Conservation (phyloP, 1,140 invertebrate species). For the Atta cephalotes region DNA sequence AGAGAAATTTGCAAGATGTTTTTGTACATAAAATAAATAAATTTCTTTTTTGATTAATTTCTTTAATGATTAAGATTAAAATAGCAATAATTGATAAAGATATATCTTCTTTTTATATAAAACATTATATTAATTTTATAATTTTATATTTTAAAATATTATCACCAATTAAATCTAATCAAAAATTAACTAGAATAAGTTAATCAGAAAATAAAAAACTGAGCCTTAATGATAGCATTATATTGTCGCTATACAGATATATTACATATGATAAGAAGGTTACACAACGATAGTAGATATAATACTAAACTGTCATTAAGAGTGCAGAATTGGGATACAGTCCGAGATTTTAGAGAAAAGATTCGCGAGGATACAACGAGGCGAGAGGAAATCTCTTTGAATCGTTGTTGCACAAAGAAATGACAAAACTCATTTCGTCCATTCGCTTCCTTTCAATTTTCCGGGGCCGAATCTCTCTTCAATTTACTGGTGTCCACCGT, state of each 20-base stretch:
- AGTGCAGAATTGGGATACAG: too few species aligned
- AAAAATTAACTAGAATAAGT: too few species aligned
- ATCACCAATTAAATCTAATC: too few species aligned
- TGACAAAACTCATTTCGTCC: conserved; percentile 55
- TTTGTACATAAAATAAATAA: neutral
- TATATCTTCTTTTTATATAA: neutral
- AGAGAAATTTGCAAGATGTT: neutral
- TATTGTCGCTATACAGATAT: too few species aligned
- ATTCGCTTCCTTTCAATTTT: conserved; percentile 17
- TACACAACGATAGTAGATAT: too few species aligned
- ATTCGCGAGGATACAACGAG: conserved; percentile 29
- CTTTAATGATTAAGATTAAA: neutral
- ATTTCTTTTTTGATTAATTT: neutral
- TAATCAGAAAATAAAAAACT: too few species aligned
- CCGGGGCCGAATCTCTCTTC: conserved; percentile 41
- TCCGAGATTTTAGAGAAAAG: conserved; percentile 1
- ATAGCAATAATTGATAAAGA: neutral
- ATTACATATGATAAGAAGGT: too few species aligned
- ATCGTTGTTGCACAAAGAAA: conserved; percentile 44
- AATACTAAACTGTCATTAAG: too few species aligned
- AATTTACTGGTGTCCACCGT: conserved; percentile 63
- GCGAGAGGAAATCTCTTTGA: conserved; percentile 25
- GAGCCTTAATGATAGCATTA: too few species aligned
- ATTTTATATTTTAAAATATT: too few species aligned
- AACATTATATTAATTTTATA: neutral